Conservation (phyloP, 30 jellyfish, hydroid and myxozoan species). For the Hydractinia symbiolongicarpus region DNA sequence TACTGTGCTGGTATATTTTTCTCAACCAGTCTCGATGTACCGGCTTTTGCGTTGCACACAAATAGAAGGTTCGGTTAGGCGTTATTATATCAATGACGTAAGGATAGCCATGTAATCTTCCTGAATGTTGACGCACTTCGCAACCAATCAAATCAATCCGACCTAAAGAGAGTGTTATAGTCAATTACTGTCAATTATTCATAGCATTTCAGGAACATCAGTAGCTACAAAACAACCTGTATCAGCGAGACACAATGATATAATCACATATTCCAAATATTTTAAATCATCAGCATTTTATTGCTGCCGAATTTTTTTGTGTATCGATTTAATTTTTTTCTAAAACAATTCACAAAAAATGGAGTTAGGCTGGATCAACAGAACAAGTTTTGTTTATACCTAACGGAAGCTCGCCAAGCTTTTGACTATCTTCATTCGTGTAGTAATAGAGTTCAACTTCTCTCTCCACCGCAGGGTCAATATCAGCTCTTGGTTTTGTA, state of each 20-base stretch:
- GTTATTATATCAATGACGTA: conserved; percentile 12
- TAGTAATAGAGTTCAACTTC: conserved; percentile 24
- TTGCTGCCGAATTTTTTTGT: too few species aligned
- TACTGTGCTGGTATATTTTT: neutral
- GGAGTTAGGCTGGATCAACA: too few species aligned
- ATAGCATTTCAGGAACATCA: too few species aligned
- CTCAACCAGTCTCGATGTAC: conserved; percentile 20
- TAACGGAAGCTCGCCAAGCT: conserved; percentile 3
- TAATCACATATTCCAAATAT: too few species aligned
- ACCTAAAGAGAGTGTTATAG: neutral
- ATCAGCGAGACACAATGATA: too few species aligned
- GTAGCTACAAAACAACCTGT: too few species aligned
- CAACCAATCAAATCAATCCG: neutral
- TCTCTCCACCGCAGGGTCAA: conserved; percentile 18
- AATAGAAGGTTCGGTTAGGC: conserved; percentile 13
- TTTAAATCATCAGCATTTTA: too few species aligned
- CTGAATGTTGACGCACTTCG: neutral
- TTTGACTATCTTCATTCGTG: neutral
- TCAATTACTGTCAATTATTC: too few species aligned
- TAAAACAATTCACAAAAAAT: too few species aligned
- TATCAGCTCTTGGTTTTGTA: conserved; percentile 4
- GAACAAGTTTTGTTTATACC: neutral
- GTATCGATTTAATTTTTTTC: too few species aligned
- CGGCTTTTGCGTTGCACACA: conserved; percentile 27
- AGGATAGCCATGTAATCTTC: conserved; percentile 21